Percentiles rank a stretch among this genome's conserved stretches.
Evolutionary conservation across 2,888 invertebrate species (phyloP).

Genomic region (Spisula solida): DNA sequence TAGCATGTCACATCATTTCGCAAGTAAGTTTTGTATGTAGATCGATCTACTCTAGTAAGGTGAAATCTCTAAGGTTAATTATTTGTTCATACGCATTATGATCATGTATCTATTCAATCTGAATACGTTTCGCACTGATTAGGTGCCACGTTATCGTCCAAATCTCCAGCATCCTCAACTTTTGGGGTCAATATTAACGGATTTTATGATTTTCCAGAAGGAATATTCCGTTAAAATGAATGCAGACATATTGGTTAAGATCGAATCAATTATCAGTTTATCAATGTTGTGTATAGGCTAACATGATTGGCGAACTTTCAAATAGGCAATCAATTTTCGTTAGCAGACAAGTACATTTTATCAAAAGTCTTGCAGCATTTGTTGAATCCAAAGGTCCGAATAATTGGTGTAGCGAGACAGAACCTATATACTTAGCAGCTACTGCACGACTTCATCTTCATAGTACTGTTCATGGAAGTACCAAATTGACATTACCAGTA

Average conservation of each 20-base stretch:
- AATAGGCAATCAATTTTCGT: not conserved
- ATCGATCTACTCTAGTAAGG: too few relatives aligned
- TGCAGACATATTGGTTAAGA: conserved; percentile 1
- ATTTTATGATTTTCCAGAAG: not conserved
- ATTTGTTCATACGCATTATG: too few relatives aligned
- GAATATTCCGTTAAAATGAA: conserved; percentile 8
- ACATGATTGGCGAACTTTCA: not conserved
- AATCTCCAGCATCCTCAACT: not conserved
- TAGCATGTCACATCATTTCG: too few relatives aligned
- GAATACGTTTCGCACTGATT: not conserved
- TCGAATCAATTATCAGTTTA: not conserved
- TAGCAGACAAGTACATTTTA: not conserved
- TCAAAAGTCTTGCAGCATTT: not conserved
- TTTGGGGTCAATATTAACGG: not conserved
- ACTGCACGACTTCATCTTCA: too few relatives aligned
- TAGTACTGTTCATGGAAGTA: too few relatives aligned
- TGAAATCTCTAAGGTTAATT: too few relatives aligned
- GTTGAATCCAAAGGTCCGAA: too few relatives aligned
- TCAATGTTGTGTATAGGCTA: not conserved
- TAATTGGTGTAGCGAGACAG: too few relatives aligned
- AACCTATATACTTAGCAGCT: too few relatives aligned
- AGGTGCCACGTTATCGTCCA: not conserved
- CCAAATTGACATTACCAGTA: too few relatives aligned
- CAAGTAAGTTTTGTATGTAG: too few relatives aligned
- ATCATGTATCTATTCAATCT: not conserved